These are phyloP conservation scores for Lepus americanus DNA, from an alignment of 2,113 vertebrate genomes.

Conservation along the genomic window DNA sequence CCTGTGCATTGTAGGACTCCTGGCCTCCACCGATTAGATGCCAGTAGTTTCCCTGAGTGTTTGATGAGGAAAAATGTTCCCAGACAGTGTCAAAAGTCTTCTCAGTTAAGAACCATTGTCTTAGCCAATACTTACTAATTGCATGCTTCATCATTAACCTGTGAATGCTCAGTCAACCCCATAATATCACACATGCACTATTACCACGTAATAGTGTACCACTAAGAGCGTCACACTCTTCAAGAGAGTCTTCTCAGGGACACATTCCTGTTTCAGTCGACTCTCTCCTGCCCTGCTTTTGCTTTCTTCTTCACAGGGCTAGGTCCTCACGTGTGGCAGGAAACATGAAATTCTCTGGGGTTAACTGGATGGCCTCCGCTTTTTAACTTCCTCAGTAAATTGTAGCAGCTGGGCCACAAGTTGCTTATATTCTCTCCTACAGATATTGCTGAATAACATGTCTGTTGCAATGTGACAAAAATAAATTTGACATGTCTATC, in stretches of 20 bases:
- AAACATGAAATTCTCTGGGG: background rate
- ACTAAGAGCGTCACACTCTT: background rate
- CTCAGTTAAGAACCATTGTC: background rate
- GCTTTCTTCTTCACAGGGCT: background rate
- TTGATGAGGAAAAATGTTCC: background rate
- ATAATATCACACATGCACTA: background rate
- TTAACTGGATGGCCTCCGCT: background rate
- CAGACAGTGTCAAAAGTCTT: background rate
- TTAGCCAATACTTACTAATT: slow-evolving; percentile 7
- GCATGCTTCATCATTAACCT: background rate
- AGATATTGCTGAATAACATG: background rate
- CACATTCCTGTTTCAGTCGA: background rate
- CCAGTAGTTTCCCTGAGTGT: background rate
- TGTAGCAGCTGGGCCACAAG: background rate
- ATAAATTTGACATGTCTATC: background rate
- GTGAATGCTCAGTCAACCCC: background rate
- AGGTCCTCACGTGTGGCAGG: background rate
- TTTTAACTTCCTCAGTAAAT: background rate
- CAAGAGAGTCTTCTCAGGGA: background rate
- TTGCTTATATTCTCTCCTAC: background rate
- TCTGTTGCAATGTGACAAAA: background rate
- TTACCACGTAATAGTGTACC: background rate
- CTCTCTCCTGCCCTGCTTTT: background rate
- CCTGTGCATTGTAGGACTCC: background rate
- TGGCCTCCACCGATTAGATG: background rate